Base-by-base conservation (phyloP, 2,888 invertebrate species). In the Cantharis lateralis region DNA sequence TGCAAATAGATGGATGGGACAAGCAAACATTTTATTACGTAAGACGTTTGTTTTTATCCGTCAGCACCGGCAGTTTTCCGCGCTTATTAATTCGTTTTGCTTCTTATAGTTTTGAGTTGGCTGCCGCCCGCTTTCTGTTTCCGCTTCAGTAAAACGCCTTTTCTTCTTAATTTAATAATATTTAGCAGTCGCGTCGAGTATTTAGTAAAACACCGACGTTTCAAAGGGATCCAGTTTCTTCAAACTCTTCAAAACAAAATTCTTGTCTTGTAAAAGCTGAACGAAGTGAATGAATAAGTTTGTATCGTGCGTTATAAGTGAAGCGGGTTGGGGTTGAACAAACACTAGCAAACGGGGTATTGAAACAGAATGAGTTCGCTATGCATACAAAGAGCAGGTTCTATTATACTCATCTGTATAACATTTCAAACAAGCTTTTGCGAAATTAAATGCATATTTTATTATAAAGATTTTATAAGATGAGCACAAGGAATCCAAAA, bases 91-190 rank as follows among this genome's bases (percentile, higher is more conserved):
- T 81, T 82, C 81, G 81, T 82, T 81, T 80, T 81, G 79, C 78
- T 80, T 78, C 79, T 79, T 77, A 80, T 81, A 81, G 80, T 81
- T 78, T 81, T 80, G 79, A 78, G 78, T 78, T 78, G 74, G 79
- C 75, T 76, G 77, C 78, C 79, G 78, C 76, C 80, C 80, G 76
- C 78, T 80, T 78, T 79, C 75, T 78, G 77, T 82, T 85, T 85
- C 83, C 86, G 84, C 86, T 85, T 82, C 84, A 83, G 82, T 83
- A 81, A 83, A 83, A 82, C 84, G 86, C 84, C 85, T 85, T 85
- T 86, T 85, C 86, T 85, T 85, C 86, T 85, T 87, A 87, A 87
- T 87, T 87, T 85, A 86, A 87, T 87, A 86, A 86, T 85, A 86
- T 87, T 87, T 85, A 86, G 85, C 84, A 84, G 83, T 82, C 84